Evolutionary conservation across 1,140 invertebrate genomes (phyloP).

Genomic region (Platorchestia sp.): DNA sequence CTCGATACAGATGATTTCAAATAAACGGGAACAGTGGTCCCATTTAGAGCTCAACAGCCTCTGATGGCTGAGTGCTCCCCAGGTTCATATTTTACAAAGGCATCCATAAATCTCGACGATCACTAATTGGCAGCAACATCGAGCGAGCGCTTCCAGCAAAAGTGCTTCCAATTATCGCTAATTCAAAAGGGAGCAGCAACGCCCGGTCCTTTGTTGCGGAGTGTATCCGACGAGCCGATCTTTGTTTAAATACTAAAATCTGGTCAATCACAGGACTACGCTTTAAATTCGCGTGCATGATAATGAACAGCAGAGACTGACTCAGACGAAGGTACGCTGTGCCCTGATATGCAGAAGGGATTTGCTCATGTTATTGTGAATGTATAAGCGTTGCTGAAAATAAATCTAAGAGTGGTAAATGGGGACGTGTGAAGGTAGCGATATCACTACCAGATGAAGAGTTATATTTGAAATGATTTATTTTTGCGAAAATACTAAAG

Average conservation of each 20-base stretch:
- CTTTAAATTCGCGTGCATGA: background rate
- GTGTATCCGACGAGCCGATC: background rate
- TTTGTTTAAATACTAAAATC: background rate
- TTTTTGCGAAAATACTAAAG: too few relatives aligned
- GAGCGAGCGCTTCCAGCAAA: background rate
- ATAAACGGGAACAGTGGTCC: background rate
- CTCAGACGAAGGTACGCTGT: background rate
- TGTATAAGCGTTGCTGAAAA: background rate
- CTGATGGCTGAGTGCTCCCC: background rate
- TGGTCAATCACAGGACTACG: background rate
- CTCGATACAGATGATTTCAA: background rate
- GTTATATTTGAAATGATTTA: too few relatives aligned
- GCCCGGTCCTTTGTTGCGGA: background rate
- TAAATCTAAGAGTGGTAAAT: background rate
- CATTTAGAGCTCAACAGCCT: background rate
- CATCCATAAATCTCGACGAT: background rate
- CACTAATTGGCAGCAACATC: constrained; percentile 23
- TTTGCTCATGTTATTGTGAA: background rate
- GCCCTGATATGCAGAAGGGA: background rate
- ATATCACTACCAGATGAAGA: too few relatives aligned
- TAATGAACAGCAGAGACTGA: background rate
- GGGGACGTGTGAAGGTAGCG: too few relatives aligned
- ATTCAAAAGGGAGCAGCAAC: background rate
- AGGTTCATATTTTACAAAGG: background rate
- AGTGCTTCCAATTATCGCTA: constrained; percentile 34